phyloP scores from a whole-genome alignment of 2,113 vertebrate species.

The Ranitomeya variabilis region DNA sequence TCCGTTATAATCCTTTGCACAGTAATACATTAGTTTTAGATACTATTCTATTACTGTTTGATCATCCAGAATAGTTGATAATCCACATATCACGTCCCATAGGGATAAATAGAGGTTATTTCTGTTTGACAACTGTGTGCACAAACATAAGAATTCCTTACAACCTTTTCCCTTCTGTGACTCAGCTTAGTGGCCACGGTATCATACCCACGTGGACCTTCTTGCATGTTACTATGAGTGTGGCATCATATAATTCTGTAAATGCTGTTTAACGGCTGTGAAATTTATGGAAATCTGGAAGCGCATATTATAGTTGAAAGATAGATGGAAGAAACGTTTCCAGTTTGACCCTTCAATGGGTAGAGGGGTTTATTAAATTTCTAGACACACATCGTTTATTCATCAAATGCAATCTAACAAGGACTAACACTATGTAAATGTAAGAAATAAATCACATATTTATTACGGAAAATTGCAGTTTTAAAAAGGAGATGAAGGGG shows the following conservation, averaged over 20 bases:
- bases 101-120: too few species aligned
- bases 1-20: too few species aligned
- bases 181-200: neutral
- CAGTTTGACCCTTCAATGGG: slow-evolving; percentile 3
- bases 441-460: slow-evolving; percentile 27
- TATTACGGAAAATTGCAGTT: slow-evolving; percentile 38
- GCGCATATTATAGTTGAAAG: slow-evolving; percentile 31
- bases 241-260: slow-evolving; percentile 25
- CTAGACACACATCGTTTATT: slow-evolving; percentile 38
- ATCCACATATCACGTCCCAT: too few species aligned
- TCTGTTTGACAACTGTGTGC: neutral
- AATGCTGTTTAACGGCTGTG: slow-evolving; percentile 39
- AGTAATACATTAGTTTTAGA: too few species aligned
- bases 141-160: neutral
- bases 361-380: slow-evolving; percentile 23
- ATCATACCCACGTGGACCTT: neutral
- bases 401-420: slow-evolving; percentile 19
- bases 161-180: neutral
- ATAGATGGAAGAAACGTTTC: slow-evolving; percentile 42
- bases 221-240: slow-evolving; percentile 1
- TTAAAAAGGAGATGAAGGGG: neutral
- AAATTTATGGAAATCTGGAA: slow-evolving; percentile 34
- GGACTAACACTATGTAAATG: slow-evolving; percentile 22
- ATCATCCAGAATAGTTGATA: too few species aligned
- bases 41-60: too few species aligned